These are phyloP conservation scores for Agonopterix alstromeriana DNA, from an alignment of 2,888 invertebrate species.

Conservation along the genomic window DNA sequence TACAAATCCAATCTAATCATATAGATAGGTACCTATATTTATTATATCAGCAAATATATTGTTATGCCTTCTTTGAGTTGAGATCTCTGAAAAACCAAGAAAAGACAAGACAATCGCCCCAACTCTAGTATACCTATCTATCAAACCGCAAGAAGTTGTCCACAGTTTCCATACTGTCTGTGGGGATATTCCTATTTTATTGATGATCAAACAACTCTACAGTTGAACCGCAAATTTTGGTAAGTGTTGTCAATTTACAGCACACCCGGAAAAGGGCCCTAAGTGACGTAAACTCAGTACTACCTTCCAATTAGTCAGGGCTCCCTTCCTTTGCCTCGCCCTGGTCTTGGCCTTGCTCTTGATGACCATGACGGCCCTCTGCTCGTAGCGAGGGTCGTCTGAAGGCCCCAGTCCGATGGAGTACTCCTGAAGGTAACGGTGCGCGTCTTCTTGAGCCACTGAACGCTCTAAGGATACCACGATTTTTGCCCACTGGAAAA, in stretches of 20 bases:
- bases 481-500: conserved; percentile 96
- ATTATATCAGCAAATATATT: too few species aligned
- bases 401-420: conserved; percentile 93
- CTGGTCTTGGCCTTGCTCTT: conserved; percentile 97
- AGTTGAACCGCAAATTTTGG: neutral
- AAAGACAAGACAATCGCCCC: too few species aligned
- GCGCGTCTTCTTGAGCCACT: conserved; percentile 92
- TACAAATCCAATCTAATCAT: too few species aligned
- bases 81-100: too few species aligned
- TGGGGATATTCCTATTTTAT: too few species aligned
- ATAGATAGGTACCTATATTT: too few species aligned
- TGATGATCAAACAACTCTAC: neutral
- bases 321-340: conserved; percentile 97
- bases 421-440: conserved; percentile 95
- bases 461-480: conserved; percentile 97
- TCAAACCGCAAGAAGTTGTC: too few species aligned
- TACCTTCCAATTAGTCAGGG: conserved; percentile 97
- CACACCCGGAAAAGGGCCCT: neutral
- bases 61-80: too few species aligned
- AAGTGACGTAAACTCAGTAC: too few species aligned
- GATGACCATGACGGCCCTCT: conserved; percentile 97
- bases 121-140: too few species aligned
- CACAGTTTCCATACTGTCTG: too few species aligned
- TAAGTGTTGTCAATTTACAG: neutral
- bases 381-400: conserved; percentile 89